Conservation (phyloP, 2,797 vertebrate genomes). For the Sebastes nivosus region DNA sequence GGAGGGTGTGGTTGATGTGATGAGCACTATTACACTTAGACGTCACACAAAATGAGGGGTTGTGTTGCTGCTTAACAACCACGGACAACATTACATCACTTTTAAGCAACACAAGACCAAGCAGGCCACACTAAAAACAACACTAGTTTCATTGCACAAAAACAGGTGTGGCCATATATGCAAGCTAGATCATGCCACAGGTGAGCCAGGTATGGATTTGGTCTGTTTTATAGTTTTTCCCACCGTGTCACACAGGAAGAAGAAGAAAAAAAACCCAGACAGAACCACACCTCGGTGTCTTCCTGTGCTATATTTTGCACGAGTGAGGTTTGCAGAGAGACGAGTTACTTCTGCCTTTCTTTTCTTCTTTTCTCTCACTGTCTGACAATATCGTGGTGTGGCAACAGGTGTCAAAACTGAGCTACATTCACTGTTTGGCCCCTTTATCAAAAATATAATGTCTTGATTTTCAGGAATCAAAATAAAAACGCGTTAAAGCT, state of each 20-base stretch:
- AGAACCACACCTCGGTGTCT: neutral
- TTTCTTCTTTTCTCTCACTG: neutral
- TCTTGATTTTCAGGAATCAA: neutral
- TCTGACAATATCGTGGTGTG: accelerated
- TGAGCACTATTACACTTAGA: neutral
- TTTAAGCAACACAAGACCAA: constrained; percentile 43
- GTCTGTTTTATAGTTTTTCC: neutral
- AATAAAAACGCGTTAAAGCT: neutral
- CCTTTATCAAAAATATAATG: neutral
- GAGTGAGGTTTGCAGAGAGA: neutral
- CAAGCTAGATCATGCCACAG: constrained; percentile 27
- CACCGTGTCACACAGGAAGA: neutral
- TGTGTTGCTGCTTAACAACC: constrained; percentile 4
- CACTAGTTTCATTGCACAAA: neutral
- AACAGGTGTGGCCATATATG: constrained; percentile 1
- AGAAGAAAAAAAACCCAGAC: neutral
- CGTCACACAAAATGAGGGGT: constrained; percentile 11
- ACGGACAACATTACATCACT: constrained; percentile 1
- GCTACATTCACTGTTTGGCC: neutral
- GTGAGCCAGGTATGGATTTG: neutral
- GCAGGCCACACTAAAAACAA: neutral
- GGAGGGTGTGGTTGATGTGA: neutral
- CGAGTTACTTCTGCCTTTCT: too few species aligned
- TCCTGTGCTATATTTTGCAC: neutral
- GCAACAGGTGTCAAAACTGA: neutral